Base-by-base conservation (phyloP, 2,797 vertebrate genomes). In the Helarctos malayanus region DNA sequence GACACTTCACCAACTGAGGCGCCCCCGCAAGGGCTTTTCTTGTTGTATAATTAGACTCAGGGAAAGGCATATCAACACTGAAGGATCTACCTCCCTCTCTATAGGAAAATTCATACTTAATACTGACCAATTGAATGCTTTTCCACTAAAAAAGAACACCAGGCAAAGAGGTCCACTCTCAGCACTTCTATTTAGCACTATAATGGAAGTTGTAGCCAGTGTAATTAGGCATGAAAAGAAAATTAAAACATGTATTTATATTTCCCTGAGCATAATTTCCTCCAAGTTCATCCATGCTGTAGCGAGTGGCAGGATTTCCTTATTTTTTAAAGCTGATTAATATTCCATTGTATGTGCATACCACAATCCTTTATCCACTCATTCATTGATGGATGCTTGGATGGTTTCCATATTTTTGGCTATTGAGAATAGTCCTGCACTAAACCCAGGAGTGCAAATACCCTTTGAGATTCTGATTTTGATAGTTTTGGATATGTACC, bases 141-240 rank as follows among this genome's bases (percentile, higher is more conserved):
- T 78, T 47, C n/a, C 5, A 2, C 7, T 5, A 11, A 23, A 49
- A 52, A 1, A 27, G 23, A 41, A 38, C 3, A 19, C 2, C 13
- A 76, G 41, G 5, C 13, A 45, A 16, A 61, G 32, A 27, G 14
- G 6, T 15, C 2, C 18, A 45, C 29, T 18, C 15, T 38, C 18
- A 21, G 10, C 5, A 5, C 6, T 14, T 13, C 45, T 21, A 0
- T 16, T 81, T 25, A 16, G 12, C 2, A 0, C 15, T 27, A 8
- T 12, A 15, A 16, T 2, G 2, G 5, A 10, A 32, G 7, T 32
- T 61, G 5, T 16, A 2, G 6, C n/a, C 63, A 59, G 25, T 29
- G 11, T 5, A 14, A 13, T 6, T 23, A 52, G 25, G 69, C 19
- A 47, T 18, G 16, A 19, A 79, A n/a, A 59, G 57, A 21, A 90